A percentile compares a stretch with the other conserved stretches of the same genome.
Conservation (phyloP, 2,888 invertebrate species). For the Callinectes sapidus region DNA sequence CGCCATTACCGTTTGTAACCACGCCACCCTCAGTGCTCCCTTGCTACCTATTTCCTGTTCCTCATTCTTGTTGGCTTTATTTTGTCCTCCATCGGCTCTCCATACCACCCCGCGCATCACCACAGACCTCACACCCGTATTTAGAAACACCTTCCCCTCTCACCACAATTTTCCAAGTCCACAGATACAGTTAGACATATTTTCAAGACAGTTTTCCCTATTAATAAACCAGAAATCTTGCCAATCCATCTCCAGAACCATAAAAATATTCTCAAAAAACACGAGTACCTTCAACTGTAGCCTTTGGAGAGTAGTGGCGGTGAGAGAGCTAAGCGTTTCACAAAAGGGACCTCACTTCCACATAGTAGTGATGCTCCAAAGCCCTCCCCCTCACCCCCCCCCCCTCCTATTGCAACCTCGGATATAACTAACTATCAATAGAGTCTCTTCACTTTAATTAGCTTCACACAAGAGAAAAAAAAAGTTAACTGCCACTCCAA, state of each 20-base stretch:
- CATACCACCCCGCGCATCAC: background rate
- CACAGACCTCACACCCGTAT: too few species aligned
- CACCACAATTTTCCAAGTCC: too few species aligned
- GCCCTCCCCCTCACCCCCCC: background rate
- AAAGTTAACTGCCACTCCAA: slow-evolving; percentile 16
- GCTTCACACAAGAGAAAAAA: slow-evolving; percentile 6
- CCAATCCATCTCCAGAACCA: too few species aligned
- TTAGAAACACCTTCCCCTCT: too few species aligned
- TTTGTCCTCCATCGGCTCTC: background rate
- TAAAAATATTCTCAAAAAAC: too few species aligned
- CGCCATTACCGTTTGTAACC: background rate
- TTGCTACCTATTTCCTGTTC: background rate
- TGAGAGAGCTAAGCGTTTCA: too few species aligned
- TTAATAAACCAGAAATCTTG: too few species aligned
- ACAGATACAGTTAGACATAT: too few species aligned
- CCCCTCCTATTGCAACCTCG: background rate
- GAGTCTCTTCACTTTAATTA: slow-evolving; percentile 8
- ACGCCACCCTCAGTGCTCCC: background rate
- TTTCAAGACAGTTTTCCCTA: too few species aligned
- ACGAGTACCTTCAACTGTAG: too few species aligned
- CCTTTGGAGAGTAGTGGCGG: too few species aligned
- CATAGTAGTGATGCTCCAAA: background rate
- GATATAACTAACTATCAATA: background rate
- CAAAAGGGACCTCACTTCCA: background rate
- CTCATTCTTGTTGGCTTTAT: background rate